A percentile compares a stretch with the other conserved stretches of the same genome.
phyloP scores from a whole-genome alignment of 2,113 vertebrate genomes.

The Acrocephalus kingi region DNA sequence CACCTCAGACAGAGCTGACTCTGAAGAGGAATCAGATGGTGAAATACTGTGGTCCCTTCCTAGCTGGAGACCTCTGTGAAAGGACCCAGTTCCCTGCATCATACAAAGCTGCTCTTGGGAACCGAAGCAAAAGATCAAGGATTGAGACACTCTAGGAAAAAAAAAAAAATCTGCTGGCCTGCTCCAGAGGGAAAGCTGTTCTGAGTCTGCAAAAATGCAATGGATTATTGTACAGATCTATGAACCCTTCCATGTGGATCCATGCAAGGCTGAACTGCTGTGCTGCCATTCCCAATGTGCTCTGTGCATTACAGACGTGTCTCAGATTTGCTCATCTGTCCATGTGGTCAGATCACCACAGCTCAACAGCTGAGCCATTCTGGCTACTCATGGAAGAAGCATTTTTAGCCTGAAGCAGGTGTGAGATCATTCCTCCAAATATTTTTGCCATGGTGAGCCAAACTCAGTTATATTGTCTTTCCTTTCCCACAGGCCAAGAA shows the following conservation, averaged over 20 bases:
- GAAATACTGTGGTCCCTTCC: neutral
- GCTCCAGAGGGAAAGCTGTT: neutral
- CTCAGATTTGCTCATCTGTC: neutral
- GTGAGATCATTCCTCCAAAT: constrained; percentile 34
- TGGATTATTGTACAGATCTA: neutral
- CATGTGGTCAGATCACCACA: neutral
- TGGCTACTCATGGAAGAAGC: neutral
- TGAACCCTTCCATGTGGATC: neutral
- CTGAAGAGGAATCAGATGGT: neutral
- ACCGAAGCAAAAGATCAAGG: neutral
- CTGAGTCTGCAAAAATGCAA: neutral
- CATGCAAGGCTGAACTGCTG: neutral
- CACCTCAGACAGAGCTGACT: neutral
- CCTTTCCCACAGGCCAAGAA: constrained; percentile 21
- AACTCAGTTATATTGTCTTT: constrained; percentile 19
- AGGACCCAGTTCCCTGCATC: neutral
- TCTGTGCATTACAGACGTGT: neutral
- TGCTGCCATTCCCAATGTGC: neutral
- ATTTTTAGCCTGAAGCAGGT: constrained; percentile 58
- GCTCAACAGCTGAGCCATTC: constrained; percentile 18
- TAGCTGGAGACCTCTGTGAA: neutral
- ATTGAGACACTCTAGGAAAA: neutral
- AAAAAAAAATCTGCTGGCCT: neutral
- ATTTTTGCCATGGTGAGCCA: constrained; percentile 9
- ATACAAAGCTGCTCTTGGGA: neutral